Evolutionary conservation across 2,888 invertebrate species (phyloP).

Genomic region (Meliscaeva auricollis): DNA sequence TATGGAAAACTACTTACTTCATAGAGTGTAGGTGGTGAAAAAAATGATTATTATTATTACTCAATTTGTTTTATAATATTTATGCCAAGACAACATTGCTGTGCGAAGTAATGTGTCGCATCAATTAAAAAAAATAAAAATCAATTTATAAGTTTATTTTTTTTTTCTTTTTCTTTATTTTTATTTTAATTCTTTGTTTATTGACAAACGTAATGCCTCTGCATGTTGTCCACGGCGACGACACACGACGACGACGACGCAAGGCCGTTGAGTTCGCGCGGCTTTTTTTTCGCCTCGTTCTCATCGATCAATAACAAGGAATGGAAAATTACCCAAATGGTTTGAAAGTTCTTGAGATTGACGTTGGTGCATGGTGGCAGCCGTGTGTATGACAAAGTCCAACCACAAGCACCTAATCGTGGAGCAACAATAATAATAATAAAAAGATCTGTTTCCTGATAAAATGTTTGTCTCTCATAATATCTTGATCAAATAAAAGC

Average conservation of each 20-base stretch:
- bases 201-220: conserved; percentile 33
- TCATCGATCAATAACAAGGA: conserved; percentile 21
- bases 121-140: conserved; percentile 41
- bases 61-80: conserved; percentile 16
- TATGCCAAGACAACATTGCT: neutral
- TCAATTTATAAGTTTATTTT: too few relatives aligned
- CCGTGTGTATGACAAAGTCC: neutral
- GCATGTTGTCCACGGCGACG: neutral
- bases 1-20: conserved; percentile 30
- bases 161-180: too few relatives aligned
- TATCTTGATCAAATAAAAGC: conserved; percentile 5
- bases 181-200: conserved; percentile 52
- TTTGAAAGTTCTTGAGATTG: conserved; percentile 8
- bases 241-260: neutral
- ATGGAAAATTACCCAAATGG: conserved; percentile 37
- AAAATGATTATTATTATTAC: neutral
- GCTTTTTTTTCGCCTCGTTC: neutral
- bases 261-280: conserved; percentile 18
- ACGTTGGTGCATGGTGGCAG: neutral
- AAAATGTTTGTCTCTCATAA: neutral
- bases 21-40: too few relatives aligned
- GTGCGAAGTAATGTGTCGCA: conserved; percentile 10
- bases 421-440: neutral
- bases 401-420: conserved; percentile 10
- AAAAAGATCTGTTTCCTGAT: neutral